Evolutionary conservation across 2,888 invertebrate species (phyloP).

Genomic region (Agrotis exclamationis): DNA sequence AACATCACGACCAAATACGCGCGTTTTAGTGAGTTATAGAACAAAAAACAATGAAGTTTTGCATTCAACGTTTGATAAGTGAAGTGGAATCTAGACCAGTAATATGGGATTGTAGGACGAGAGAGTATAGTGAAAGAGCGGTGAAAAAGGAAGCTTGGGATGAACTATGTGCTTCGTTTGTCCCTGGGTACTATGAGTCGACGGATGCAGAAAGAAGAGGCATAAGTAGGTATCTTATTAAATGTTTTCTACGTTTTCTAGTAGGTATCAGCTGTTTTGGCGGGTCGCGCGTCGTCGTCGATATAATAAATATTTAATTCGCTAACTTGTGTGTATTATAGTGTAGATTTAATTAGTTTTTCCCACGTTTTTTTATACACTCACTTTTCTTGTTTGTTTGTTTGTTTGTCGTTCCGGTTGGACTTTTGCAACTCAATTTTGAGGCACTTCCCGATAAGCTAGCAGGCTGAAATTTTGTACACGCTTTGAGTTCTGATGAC

Average conservation of each 20-base stretch:
- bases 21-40: slow-evolving; percentile 21
- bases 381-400: too few relatives aligned
- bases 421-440: too few relatives aligned
- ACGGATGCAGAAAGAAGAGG: slow-evolving; percentile 24
- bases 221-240: slow-evolving; percentile 7
- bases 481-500: too few relatives aligned
- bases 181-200: slow-evolving; percentile 6
- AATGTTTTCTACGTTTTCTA: not conserved
- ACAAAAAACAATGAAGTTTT: slow-evolving; percentile 2
- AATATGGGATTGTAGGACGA: slow-evolving; percentile 30
- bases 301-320: too few relatives aligned
- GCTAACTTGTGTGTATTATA: too few relatives aligned
- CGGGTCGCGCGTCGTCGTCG: too few relatives aligned
- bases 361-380: too few relatives aligned
- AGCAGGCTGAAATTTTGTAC: too few relatives aligned
- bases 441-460: too few relatives aligned
- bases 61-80: slow-evolving; percentile 28
- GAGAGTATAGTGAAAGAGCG: slow-evolving; percentile 30
- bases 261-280: too few relatives aligned
- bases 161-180: slow-evolving; percentile 26
- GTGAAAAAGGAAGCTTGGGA: slow-evolving; percentile 36
- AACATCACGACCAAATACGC: slow-evolving; percentile 31
- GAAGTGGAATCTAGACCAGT: slow-evolving; percentile 32
- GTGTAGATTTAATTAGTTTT: too few relatives aligned
- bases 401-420: too few relatives aligned